Base-by-base conservation (phyloP, 2,888 invertebrate species). In the Crematogaster levior region DNA sequence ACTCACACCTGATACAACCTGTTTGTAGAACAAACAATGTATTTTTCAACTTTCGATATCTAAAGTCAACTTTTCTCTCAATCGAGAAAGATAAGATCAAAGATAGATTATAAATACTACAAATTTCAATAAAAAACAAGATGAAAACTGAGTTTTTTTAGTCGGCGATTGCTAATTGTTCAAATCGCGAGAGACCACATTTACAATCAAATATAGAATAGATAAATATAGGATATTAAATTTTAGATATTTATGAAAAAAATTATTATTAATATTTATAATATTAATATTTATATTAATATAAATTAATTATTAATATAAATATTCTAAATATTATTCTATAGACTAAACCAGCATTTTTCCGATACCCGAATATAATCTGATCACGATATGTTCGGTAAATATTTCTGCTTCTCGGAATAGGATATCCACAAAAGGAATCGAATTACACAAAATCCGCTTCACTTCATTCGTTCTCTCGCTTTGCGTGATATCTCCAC, bases 381-480 rank as follows among this genome's bases (percentile, higher is more conserved):
- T 56, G 53, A 56, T 79, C 77, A 40, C 30, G 30, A 40, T 43
- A 56, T 43, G 34, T 79, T 79, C 77, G 18, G 30, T 68, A 56
- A 79, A 68, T 56, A 68, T 68, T 68, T 77, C 43, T 51, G 24
- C 18, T 40, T 12, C 53, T 56, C 34, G 30, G 7, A 18, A 68
- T 43, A 43, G 68, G 12, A 79, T 68, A 75, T 1, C 18, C 12
- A 40, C 12, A 12, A 77, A 43, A 77, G 77, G 70, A 79, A 68
- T 68, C 34, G 30, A 66, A 68, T 77, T 77, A 77, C 30, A 37
- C 56, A 34, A 68, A 68, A 79, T 68, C 68, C 53, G 66, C 37
- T 75, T 66, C 27, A 72, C 34, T 83, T 61, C 27, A n/a, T n/a
- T n/a, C n/a, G 10, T 43, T 58, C 51, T 43, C n/a, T 27, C 65